Percentiles rank a stretch among this genome's conserved stretches.
Evolutionary conservation across 2,888 invertebrate species (phyloP).

Genomic region (Pteria penguin): DNA sequence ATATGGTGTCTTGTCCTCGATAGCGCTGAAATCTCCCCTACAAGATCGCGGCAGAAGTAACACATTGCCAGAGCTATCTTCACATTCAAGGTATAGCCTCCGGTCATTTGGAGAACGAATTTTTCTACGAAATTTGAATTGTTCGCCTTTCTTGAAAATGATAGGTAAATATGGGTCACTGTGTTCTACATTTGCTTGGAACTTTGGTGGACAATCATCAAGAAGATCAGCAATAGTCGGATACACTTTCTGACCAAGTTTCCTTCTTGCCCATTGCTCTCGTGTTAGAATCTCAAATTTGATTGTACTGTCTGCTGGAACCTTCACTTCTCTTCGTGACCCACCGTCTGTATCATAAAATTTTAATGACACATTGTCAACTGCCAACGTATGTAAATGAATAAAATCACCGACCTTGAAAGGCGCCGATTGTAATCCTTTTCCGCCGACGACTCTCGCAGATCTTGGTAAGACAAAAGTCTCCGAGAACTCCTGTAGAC

Average conservation of each 20-base stretch:
- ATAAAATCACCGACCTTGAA: conserved; percentile 63
- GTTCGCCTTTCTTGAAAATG: conserved; percentile 65
- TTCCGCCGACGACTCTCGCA: conserved; percentile 61
- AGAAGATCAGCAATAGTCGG: conserved; percentile 65
- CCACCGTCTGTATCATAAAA: conserved; percentile 60
- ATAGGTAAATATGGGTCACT: conserved; percentile 71
- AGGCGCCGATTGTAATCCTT: conserved; percentile 49
- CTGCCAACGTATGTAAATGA: conserved; percentile 60
- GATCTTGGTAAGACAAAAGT: conserved; percentile 60
- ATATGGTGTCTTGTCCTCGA: conserved; percentile 60
- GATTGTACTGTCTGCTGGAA: conserved; percentile 58
- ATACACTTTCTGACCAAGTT: conserved; percentile 53
- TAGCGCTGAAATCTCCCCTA: conserved; percentile 63
- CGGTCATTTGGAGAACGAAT: conserved; percentile 51
- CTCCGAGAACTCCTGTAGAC: conserved; percentile 59
- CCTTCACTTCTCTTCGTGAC: conserved; percentile 54
- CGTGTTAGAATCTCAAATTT: conserved; percentile 63
- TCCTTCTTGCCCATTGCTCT: conserved; percentile 46
- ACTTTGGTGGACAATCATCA: conserved; percentile 66
- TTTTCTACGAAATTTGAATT: conserved; percentile 62
- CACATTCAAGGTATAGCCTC: conserved; percentile 60
- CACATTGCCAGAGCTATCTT: conserved; percentile 60
- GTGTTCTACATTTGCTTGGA: conserved; percentile 64
- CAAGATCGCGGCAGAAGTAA: conserved; percentile 60
- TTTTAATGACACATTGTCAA: conserved; percentile 58